phyloP scores from a whole-genome alignment of 2,888 invertebrate species.

The Creontiades dilutus region DNA sequence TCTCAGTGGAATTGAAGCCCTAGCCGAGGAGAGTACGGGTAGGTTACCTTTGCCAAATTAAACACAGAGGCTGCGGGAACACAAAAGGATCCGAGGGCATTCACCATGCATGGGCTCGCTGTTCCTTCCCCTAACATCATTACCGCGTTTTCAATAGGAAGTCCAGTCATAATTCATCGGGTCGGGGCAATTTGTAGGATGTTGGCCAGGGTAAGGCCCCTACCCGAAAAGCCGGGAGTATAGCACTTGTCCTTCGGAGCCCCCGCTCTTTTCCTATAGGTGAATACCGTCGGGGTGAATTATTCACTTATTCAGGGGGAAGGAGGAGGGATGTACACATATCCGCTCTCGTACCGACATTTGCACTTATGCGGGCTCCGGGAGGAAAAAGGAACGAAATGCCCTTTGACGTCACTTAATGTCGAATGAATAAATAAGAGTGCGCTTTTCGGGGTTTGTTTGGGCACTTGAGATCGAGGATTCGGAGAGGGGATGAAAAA shows the following conservation, averaged over 20 bases:
- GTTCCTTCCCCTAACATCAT: constrained; percentile 52
- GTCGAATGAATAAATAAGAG: constrained; percentile 44
- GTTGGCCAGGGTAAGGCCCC: constrained; percentile 12
- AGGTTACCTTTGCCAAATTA: constrained; percentile 61
- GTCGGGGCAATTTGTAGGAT: constrained; percentile 50
- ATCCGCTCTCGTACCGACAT: constrained; percentile 18
- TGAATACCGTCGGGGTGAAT: constrained; percentile 38
- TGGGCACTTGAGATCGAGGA: constrained; percentile 11
- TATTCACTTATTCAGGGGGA: constrained; percentile 5
- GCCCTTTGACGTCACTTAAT: constrained; percentile 31
- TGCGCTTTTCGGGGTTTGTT: constrained; percentile 36
- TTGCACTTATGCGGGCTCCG: constrained; percentile 34
- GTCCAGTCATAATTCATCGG: constrained; percentile 59
- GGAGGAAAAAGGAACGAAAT: not conserved
- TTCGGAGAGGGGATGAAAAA: not conserved
- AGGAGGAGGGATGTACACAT: constrained; percentile 10
- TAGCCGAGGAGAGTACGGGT: not conserved
- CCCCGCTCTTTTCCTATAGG: constrained; percentile 31
- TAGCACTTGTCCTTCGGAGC: constrained; percentile 25
- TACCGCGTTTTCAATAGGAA: constrained; percentile 63
- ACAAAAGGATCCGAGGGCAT: constrained; percentile 55
- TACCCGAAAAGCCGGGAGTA: not conserved
- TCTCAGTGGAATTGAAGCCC: constrained; percentile 37
- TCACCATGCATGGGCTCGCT: constrained; percentile 50
- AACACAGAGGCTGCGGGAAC: constrained; percentile 47